These are phyloP conservation scores for Salarias fasciatus DNA, from an alignment of 2,797 vertebrate species.

Conservation along the genomic window DNA sequence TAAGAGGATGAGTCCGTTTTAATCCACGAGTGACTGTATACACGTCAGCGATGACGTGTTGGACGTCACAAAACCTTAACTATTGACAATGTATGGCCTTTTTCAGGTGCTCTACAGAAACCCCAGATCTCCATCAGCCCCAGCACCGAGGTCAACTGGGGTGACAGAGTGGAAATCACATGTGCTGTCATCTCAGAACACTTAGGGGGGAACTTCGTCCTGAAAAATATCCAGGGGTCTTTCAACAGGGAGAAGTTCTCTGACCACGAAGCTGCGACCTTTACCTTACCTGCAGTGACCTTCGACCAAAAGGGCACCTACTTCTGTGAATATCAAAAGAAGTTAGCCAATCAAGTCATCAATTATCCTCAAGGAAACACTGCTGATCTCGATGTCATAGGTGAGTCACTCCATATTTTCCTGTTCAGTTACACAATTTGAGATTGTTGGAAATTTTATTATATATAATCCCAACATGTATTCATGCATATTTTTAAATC, in stretches of 20 bases:
- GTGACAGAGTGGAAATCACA: conserved; percentile 71
- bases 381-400: conserved; percentile 58
- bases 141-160: conserved; percentile 58
- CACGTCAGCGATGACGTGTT: neutral
- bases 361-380: conserved; percentile 61
- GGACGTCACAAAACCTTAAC: neutral
- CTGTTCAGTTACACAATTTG: too few species aligned
- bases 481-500: too few species aligned
- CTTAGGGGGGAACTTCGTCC: conserved; percentile 65
- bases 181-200: conserved; percentile 61
- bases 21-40: neutral
- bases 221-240: conserved; percentile 54
- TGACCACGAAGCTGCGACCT: conserved; percentile 50
- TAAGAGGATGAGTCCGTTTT: conserved; percentile 44
- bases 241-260: conserved; percentile 60
- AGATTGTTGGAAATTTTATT: too few species aligned
- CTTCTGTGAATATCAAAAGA: conserved; percentile 78
- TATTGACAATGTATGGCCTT: neutral
- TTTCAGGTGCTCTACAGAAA: conserved; percentile 64
- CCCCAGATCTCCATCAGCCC: conserved; percentile 67
- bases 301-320: conserved; percentile 69
- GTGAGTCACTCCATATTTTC: conserved; percentile 32
- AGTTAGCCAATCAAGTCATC: conserved; percentile 53
- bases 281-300: conserved; percentile 53
- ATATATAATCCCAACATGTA: too few species aligned